phyloP scores from a whole-genome alignment of 2,888 invertebrate genomes.

The Tromatobia lineatoria region DNA sequence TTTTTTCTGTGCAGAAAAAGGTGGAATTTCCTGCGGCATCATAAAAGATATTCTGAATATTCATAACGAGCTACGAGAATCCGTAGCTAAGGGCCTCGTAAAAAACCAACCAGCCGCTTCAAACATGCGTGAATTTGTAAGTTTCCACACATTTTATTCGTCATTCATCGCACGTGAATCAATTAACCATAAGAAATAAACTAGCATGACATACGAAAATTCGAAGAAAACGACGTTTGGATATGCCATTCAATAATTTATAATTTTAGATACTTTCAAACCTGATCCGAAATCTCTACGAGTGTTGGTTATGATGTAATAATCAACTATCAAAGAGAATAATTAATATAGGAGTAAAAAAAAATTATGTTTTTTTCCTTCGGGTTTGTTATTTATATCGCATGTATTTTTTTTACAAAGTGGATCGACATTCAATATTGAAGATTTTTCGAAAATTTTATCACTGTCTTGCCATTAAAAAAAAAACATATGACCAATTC shows the following conservation, averaged over 20 bases:
- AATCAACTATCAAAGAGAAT: not conserved
- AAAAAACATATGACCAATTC: not conserved
- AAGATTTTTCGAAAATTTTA: not conserved
- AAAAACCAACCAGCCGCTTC: constrained; percentile 86
- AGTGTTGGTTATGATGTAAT: not conserved
- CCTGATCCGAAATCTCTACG: not conserved
- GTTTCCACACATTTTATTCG: not conserved
- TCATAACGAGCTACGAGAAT: constrained; percentile 86
- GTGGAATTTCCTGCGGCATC: constrained; percentile 58
- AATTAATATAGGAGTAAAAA: not conserved
- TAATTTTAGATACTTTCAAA: not conserved
- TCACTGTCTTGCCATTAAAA: not conserved
- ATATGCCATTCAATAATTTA: not conserved
- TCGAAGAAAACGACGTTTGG: not conserved
- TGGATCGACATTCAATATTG: not conserved
- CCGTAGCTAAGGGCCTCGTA: constrained; percentile 86
- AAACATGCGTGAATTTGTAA: constrained; percentile 86
- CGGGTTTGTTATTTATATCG: not conserved
- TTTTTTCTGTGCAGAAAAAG: constrained; percentile 50
- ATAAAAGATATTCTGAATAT: constrained; percentile 70
- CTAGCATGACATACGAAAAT: not conserved
- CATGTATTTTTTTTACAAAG: not conserved
- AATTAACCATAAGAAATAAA: not conserved
- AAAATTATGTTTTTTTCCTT: too few relatives aligned
- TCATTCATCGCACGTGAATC: not conserved